These are phyloP conservation scores for Odontocerum albicorne DNA, from an alignment of 2,888 invertebrate genomes.

Conservation along the genomic window DNA sequence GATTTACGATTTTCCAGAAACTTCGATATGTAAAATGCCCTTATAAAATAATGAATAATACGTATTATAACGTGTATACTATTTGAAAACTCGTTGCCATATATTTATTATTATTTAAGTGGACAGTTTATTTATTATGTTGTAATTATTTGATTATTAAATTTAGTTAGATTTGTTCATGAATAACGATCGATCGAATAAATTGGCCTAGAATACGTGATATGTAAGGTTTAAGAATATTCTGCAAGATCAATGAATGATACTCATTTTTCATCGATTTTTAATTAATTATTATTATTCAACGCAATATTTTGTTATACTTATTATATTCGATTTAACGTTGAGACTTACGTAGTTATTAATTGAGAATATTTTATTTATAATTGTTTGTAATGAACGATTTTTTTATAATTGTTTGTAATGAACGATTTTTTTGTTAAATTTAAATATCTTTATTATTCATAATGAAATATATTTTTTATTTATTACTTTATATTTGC, in stretches of 20 bases:
- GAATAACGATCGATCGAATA: conserved; percentile 8
- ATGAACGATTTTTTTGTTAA: conserved; percentile 20
- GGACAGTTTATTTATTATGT: conserved; percentile 25
- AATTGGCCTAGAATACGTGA: conserved; percentile 17
- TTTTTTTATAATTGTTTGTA: conserved; percentile 20
- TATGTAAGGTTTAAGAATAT: not conserved
- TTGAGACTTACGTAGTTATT: conserved; percentile 10
- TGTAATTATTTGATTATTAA: conserved; percentile 14
- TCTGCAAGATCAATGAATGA: not conserved
- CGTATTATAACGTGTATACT: too few species aligned
- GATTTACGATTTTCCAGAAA: too few species aligned
- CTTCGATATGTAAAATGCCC: too few species aligned
- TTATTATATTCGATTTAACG: conserved; percentile 7
- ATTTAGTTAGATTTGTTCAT: not conserved
- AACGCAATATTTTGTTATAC: conserved; percentile 18
- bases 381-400: not conserved
- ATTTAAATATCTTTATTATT: conserved; percentile 19
- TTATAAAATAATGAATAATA: conserved; percentile 10
- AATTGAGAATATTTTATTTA: conserved; percentile 7
- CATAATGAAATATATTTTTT: conserved; percentile 12
- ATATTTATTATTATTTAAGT: conserved; percentile 25
- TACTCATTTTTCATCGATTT: conserved; percentile 1
- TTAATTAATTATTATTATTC: conserved; percentile 2
- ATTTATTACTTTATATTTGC: conserved; percentile 1
- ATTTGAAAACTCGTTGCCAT: conserved; percentile 31